phyloP scores from a whole-genome alignment of 2,113 vertebrate species.

The Phalacrocorax pelagicus region DNA sequence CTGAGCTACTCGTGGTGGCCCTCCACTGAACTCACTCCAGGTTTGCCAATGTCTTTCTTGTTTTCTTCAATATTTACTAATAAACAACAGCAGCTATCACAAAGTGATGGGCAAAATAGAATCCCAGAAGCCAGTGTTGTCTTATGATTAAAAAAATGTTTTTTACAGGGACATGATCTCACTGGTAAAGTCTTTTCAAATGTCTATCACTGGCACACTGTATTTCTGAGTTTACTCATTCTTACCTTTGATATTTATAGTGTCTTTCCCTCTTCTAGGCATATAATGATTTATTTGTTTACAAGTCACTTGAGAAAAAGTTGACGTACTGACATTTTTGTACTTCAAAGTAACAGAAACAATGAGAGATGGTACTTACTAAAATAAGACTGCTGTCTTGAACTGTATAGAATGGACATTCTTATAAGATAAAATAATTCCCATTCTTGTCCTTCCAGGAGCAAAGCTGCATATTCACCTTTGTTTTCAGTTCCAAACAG shows the following conservation, averaged over 20 bases:
- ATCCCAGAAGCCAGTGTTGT: background rate
- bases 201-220: background rate
- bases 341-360: background rate
- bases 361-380: background rate
- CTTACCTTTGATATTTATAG: background rate
- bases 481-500: background rate
- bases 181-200: background rate
- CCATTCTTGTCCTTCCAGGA: background rate
- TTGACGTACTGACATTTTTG: background rate
- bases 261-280: background rate
- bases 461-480: background rate
- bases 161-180: background rate
- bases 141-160: background rate
- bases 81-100: background rate
- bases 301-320: background rate
- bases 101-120: background rate
- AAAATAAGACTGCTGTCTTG: background rate
- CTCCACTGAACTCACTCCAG: background rate
- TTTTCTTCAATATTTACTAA: background rate
- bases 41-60: background rate
- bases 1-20: rapidly evolving
- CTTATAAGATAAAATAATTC: background rate
- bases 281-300: background rate
- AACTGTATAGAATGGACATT: background rate
- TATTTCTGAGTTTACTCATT: background rate